Evolutionary conservation across 1,140 invertebrate genomes (phyloP).

Genomic region (Calephelis nemesis): DNA sequence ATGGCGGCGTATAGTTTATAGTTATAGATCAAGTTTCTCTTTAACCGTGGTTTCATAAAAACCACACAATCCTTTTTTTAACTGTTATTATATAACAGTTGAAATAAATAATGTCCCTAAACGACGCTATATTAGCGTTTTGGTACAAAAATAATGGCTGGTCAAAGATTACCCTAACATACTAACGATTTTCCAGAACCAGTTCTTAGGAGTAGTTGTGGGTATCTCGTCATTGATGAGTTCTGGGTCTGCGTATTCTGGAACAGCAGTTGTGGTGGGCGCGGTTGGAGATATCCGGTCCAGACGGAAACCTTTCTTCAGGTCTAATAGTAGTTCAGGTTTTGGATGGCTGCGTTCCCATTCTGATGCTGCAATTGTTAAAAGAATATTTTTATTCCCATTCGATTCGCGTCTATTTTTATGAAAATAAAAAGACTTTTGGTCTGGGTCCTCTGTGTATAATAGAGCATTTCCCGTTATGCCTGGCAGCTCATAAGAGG

Average conservation of each 20-base stretch:
- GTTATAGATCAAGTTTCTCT: too few relatives aligned
- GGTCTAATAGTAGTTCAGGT: constrained; percentile 48
- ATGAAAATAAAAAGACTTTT: background rate
- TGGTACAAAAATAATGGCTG: too few relatives aligned
- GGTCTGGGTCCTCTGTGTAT: too few relatives aligned
- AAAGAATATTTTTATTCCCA: background rate
- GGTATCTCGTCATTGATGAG: constrained; percentile 24
- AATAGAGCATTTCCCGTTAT: too few relatives aligned
- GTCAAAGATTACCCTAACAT: constrained; percentile 21
- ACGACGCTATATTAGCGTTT: too few relatives aligned
- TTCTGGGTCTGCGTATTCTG: constrained; percentile 50
- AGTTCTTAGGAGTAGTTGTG: constrained; percentile 34
- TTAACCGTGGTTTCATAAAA: too few relatives aligned
- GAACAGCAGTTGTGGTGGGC: constrained; percentile 24
- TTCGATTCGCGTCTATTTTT: too few relatives aligned
- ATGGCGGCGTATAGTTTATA: too few relatives aligned
- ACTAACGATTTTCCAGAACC: constrained; percentile 32
- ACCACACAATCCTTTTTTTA: too few relatives aligned
- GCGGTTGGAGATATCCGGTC: constrained; percentile 27
- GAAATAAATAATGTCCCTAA: too few relatives aligned
- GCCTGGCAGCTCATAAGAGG: too few relatives aligned
- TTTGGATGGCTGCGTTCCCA: constrained; percentile 39
- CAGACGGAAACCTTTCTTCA: constrained; percentile 49
- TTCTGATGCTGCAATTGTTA: constrained; percentile 28
- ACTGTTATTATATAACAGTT: too few relatives aligned